Evolutionary conservation across 2,113 vertebrate species (phyloP).

Genomic region (Choloepus hoffmanni): DNA sequence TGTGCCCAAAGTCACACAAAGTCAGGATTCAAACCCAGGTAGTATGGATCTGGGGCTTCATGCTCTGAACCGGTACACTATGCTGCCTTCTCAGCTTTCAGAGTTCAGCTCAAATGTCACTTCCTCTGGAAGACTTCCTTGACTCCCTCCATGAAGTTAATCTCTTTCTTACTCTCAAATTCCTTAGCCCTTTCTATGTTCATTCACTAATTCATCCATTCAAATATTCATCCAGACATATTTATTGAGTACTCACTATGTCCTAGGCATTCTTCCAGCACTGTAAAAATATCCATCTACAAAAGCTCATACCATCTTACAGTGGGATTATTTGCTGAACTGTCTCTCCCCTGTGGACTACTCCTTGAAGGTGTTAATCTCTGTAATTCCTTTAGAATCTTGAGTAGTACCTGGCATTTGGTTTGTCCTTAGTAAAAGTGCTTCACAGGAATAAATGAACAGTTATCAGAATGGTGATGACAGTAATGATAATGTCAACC

Average conservation of each 20-base stretch:
- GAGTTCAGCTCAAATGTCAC: constrained; percentile 15
- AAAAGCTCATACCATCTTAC: background rate
- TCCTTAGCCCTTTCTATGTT: background rate
- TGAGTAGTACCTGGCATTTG: background rate
- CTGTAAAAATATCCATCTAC: background rate
- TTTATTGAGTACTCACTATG: background rate
- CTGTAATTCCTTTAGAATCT: constrained; percentile 39
- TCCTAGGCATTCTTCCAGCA: background rate
- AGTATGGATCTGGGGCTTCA: background rate
- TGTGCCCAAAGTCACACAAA: background rate
- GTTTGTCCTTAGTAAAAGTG: constrained; percentile 30
- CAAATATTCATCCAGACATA: background rate
- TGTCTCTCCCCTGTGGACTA: background rate
- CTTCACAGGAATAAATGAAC: constrained; percentile 67
- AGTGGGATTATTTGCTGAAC: background rate
- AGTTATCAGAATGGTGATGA: constrained; percentile 59
- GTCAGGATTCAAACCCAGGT: background rate
- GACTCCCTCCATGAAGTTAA: background rate
- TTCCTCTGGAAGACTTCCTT: background rate
- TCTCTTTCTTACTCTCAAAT: background rate
- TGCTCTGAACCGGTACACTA: background rate
- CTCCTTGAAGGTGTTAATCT: constrained; percentile 3
- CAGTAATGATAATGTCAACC: constrained; percentile 64
- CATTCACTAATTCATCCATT: background rate
- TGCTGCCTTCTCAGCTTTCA: constrained; percentile 29